phyloP scores from a whole-genome alignment of 2,797 vertebrate genomes.

The Tauraco hartlaubi region DNA sequence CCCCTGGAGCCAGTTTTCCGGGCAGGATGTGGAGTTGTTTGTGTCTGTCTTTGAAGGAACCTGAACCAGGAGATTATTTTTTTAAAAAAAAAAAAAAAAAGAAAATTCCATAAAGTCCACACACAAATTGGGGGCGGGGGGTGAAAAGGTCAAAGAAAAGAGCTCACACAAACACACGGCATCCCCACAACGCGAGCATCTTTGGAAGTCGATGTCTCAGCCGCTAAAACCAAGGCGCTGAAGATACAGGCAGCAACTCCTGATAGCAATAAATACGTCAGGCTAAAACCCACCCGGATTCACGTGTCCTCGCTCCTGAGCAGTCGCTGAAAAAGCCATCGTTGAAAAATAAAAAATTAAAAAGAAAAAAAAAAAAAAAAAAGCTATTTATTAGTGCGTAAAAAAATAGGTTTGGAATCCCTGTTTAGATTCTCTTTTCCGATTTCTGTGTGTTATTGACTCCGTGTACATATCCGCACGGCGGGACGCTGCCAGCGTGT shows the following conservation, averaged over 20 bases:
- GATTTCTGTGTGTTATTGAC: neutral
- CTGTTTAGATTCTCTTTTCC: constrained; percentile 10
- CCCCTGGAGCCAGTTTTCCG: neutral
- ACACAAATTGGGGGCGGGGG: neutral
- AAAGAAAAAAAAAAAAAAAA: neutral
- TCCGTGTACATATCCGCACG: neutral
- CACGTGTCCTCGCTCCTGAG: neutral
- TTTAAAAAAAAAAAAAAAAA: too few species aligned
- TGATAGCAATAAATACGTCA: constrained; percentile 17
- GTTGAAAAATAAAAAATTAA: neutral
- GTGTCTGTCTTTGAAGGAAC: neutral
- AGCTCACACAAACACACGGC: neutral
- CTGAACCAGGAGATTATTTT: neutral
- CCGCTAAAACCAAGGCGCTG: neutral
- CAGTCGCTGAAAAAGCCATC: constrained; percentile 35
- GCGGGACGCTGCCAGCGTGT: neutral
- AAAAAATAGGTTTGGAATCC: constrained; percentile 74
- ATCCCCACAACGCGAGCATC: neutral
- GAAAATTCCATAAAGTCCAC: neutral
- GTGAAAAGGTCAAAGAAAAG: neutral
- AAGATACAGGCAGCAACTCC: neutral
- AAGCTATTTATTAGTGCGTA: constrained; percentile 67
- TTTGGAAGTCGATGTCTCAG: constrained; percentile 48
- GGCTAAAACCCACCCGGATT: neutral
- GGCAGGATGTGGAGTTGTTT: neutral